Base-by-base conservation (phyloP, 2,113 vertebrate genomes). In the Oreocharis arfaki region DNA sequence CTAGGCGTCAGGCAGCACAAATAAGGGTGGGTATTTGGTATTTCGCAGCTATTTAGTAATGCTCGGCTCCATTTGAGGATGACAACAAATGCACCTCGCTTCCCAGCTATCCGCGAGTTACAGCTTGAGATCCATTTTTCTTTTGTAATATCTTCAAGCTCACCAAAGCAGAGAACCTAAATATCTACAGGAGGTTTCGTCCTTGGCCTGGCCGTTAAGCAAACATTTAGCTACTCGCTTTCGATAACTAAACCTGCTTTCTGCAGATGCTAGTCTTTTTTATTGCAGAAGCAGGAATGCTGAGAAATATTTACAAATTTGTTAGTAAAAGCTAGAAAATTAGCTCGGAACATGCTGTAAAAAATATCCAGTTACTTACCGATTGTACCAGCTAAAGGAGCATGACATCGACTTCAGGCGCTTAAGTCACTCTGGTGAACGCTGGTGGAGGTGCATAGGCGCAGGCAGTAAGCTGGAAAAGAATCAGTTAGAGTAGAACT, bases 361-460 rank as follows among this genome's bases (percentile, higher is more conserved):
- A 98, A 98, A 97, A 97, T 91, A 97, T 94, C 97, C 83, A 22
- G 95, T 98, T 98, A 98, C 98, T 98, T 96, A 98, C 98, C 97
- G 39, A 83, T 93, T 91, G 78, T 89, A 76, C 77, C 89, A 81
- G 85, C 50, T 92, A 96, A 94, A 94, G 52, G 70, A 69, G 88
- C 33, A 44, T 20, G 86, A 94, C 87, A 87, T 80, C 5, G 57
- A 71, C 68, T 61, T 55, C 75, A 41, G 84, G 93, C 69, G 63
- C 73, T 4, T 11, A 41, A 89, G 69, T 22, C 78, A 53, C 64
- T 90, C 87, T 67, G 75, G 90, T 21, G 80, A 50, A 68, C 9
- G n/a, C 80, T 68, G 88, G 52, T 61, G 70, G 83, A 93, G 46
- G 60, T 27, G 78, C 85, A 70, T 20, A 73, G 93, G 42, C 63